Evolutionary conservation across 2,113 vertebrate species (phyloP), one percentile per base, ranked within the genome.

Genomic region (Deroptyus accipitrinus): DNA sequence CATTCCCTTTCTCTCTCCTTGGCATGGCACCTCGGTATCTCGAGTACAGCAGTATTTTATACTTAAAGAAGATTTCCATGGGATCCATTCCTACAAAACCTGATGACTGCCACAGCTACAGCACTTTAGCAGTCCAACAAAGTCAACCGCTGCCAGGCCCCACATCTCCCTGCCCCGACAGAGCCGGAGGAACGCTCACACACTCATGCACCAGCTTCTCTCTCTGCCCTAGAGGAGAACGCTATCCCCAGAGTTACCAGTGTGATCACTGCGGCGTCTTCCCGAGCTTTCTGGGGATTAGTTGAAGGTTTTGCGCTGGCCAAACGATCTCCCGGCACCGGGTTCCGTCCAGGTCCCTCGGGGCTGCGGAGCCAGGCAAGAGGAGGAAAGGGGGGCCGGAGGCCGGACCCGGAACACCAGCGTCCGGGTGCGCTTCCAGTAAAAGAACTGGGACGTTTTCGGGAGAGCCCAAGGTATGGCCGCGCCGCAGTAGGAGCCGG

Each of bases 221-320:
- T 90, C 92, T 70, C 94, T 78, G 96, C 98, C 97, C 98, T 87
- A 97, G 49, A 83, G 96, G 84, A 96, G 97, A 97, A 91, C 93
- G 96, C 97, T 92, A 97, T 92, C 96, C 97, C 97, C 92, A 83
- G 86, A 90, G 97, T 98, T 97, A 98, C 98, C 97, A 49, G 72
- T 97, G 97, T 41, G 86, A 82, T 77, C 77, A 0, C 81, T 73
- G 84, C 96, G 74, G 86, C 90, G 97, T 85, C 98, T 96, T 97
- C 96, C 97, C 98, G 96, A 93, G 95, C 91, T 94, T 85, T 39
- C 85, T 27, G 69, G 51, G 44, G 84, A 64, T 54, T 11, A 61
- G 83, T 3, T 6, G 54, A 41, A 88, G 86, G 54, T 42, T 42
- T 59, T 20, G 72, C 48, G 75, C 63, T 4, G 39, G 20, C 46